These are phyloP conservation scores for Astropecten irregularis DNA, from an alignment of 53 echinoderm and acorn worm genomes.

Conservation along the genomic window DNA sequence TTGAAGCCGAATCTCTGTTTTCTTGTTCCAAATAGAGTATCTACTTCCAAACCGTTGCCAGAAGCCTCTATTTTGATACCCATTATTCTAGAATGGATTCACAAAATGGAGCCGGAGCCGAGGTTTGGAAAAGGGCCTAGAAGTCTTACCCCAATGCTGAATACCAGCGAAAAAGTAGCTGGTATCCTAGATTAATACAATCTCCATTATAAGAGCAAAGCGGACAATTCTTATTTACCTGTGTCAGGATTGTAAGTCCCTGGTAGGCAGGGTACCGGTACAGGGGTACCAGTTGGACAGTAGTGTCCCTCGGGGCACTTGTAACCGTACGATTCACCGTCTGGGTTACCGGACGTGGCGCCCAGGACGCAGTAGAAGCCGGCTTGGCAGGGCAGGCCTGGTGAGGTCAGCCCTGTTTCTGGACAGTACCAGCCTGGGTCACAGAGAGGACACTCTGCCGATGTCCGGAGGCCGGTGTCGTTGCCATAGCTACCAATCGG, in stretches of 20 bases:
- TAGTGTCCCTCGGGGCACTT: constrained; percentile 86
- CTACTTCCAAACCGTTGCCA: too few relatives aligned
- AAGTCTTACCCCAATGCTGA: too few relatives aligned
- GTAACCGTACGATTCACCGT: constrained; percentile 80
- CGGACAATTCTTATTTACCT: too few relatives aligned
- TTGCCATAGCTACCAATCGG: constrained; percentile 93
- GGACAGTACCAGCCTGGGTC: constrained; percentile 93
- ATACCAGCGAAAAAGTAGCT: too few relatives aligned
- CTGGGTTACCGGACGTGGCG: constrained; percentile 80
- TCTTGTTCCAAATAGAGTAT: too few relatives aligned
- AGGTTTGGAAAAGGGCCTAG: too few relatives aligned
- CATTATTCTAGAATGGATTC: too few relatives aligned
- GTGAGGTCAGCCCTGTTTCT: constrained; percentile 67
- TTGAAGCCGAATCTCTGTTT: too few relatives aligned
- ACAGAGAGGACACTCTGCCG: constrained; percentile 77
- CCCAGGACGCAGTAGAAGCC: constrained; percentile 90
- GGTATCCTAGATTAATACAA: too few relatives aligned
- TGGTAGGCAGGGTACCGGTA: constrained; percentile 69
- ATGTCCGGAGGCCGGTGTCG: constrained; percentile 76
- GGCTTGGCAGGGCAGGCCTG: constrained; percentile 67
- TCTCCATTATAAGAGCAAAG: too few relatives aligned
- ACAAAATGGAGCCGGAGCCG: too few relatives aligned
- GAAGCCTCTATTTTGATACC: too few relatives aligned
- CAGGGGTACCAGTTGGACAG: constrained; percentile 87
- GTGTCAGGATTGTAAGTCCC: constrained; percentile 87